phyloP scores from a whole-genome alignment of 2,113 vertebrate genomes.

The Equus przewalskii region DNA sequence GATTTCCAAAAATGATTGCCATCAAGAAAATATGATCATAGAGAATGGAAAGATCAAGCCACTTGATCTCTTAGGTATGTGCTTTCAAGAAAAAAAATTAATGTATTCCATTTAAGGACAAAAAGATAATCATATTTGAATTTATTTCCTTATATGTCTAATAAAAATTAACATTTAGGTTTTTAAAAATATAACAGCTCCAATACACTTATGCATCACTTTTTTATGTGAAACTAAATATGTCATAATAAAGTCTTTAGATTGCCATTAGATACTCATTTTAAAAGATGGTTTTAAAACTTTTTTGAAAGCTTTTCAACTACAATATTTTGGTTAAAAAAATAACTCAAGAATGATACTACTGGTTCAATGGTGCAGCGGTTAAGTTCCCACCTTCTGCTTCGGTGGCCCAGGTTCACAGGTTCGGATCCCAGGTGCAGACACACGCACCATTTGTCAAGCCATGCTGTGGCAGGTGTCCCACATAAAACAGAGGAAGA shows the following conservation, averaged over 20 bases:
- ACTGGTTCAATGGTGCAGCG: too few relatives aligned
- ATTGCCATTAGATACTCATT: background rate
- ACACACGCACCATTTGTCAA: too few relatives aligned
- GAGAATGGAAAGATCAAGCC: background rate
- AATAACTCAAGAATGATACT: background rate
- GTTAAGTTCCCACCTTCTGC: too few relatives aligned
- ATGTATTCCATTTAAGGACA: background rate
- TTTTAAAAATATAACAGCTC: background rate
- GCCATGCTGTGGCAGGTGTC: too few relatives aligned
- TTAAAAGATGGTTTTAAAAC: background rate
- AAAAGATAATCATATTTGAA: background rate
- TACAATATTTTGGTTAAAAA: background rate
- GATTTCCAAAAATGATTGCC: constrained; percentile 36
- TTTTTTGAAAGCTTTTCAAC: background rate
- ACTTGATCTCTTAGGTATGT: background rate
- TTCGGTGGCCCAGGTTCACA: too few relatives aligned
- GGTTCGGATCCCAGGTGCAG: too few relatives aligned
- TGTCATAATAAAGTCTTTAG: background rate
- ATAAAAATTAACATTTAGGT: background rate
- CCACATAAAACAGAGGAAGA: too few relatives aligned
- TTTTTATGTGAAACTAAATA: constrained; percentile 17
- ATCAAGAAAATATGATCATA: constrained; percentile 13
- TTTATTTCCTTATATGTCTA: background rate
- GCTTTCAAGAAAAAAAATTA: background rate
- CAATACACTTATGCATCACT: background rate